Percentiles rank a stretch among this genome's conserved stretches.
These are phyloP conservation scores for Diabrotica virgifera DNA, from an alignment of 1,140 invertebrate genomes.

Conservation along the genomic window DNA sequence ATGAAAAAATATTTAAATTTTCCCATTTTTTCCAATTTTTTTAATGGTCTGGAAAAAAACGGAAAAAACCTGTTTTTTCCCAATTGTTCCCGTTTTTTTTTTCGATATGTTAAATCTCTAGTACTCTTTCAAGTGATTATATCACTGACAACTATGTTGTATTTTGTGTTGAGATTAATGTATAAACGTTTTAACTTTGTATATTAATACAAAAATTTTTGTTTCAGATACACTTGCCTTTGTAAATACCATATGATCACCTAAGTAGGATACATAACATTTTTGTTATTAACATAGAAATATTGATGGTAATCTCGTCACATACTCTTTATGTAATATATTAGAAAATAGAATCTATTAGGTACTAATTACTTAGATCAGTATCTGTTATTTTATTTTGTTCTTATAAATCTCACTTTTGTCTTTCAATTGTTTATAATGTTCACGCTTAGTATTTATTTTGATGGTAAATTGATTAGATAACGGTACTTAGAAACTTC, in stretches of 20 bases:
- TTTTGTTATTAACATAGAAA: background rate
- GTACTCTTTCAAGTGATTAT: too few species aligned
- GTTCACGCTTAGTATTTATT: background rate
- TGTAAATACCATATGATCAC: constrained; percentile 13
- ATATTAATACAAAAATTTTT: background rate
- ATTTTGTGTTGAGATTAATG: too few species aligned
- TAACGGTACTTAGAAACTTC: too few species aligned
- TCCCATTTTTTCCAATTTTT: too few species aligned
- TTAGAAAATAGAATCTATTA: background rate
- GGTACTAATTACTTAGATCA: constrained; percentile 1
- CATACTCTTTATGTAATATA: background rate
- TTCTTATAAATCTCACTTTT: constrained; percentile 18
- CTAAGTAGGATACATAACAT: background rate
- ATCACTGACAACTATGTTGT: too few species aligned
- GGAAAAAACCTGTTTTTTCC: too few species aligned
- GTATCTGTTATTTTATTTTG: background rate
- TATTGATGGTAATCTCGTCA: background rate
- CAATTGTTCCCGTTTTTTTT: too few species aligned
- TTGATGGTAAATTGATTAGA: too few species aligned
- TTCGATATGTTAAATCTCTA: too few species aligned
- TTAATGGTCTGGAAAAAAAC: too few species aligned
- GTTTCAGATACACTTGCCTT: constrained; percentile 20
- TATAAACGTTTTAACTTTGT: too few species aligned
- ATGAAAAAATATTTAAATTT: too few species aligned
- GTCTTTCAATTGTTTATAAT: constrained; percentile 13